Base-by-base conservation (phyloP, 2,888 invertebrate genomes). In the Barypeithes pellucidus region DNA sequence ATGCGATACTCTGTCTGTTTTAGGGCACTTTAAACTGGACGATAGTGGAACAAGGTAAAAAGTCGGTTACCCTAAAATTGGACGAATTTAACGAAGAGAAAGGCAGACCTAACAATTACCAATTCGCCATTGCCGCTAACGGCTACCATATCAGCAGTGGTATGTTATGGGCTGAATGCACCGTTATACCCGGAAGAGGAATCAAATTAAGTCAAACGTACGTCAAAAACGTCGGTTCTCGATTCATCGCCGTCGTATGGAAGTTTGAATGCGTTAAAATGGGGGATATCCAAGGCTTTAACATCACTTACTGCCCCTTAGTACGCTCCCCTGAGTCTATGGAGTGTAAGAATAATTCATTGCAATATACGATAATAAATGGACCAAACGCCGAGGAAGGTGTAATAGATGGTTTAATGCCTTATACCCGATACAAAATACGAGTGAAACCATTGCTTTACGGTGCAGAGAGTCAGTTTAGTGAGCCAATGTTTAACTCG, bases 81-180 rank as follows among this genome's bases (percentile, higher is more conserved):
- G 52, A 62, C 3, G 45, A 62, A 8, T 62, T 24, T 18, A 45
- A 67, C n/a, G n/a, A 67, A 82, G 86, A 78, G 84, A 88, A 83
- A 86, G 87, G 80, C 86, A 82, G 14, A 82, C 86, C 29, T 84
- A 87, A 86, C 72, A 89, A 90, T 47, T 93, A 90, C 82, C 94
- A 90, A 81, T 94, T 95, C 87, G 95, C 95, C 1, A 93, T 96
- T 74, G 91, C 95, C 4, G 94, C 94, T 0, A 95, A 95, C 81
- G 91, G 90, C 47, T 85, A 87, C 0, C 84, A 84, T 3, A 89
- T 88, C 73, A 95, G 94, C 77, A 95, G 95, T 82, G 95, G 95
- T 0, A 94, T 96, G 92, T 89, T 91, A 11, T 95, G 95, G 95
- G 92, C 94, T 9, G 89, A 90, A 39, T 96, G 96, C 75, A 93